Evolutionary conservation across 1,140 invertebrate genomes (phyloP), one percentile per base, ranked within the genome.

Genomic region (Hypothenemus hampei): DNA sequence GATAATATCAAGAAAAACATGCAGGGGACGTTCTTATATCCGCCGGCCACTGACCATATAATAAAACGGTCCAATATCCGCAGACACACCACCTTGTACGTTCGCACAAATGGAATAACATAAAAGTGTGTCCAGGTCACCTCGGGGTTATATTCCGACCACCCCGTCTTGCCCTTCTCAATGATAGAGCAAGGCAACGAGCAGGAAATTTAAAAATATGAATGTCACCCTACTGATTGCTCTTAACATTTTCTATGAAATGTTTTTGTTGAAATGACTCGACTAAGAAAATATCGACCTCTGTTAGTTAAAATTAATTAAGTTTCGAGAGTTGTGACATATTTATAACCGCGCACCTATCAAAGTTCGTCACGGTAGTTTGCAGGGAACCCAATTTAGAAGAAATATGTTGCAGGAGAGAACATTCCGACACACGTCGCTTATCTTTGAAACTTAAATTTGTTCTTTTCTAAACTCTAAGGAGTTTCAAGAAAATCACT

Each of bases 1-100:
- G 51, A 54, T 54, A 54, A 54, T 54, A 54, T 54, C 51, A 41
- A 54, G 51, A 51, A 54, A 54, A 54, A 54, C 51, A 54, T 54
- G 51, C 51, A 54, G 41, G 41, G 44, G 43, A 43, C 37, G 51
- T 36, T 36, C 29, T 46, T 37, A 46, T 46, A 40, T 54, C 51
- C 51, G 51, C 7, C 41, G 51, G 51, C 51, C 51, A 54, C 29
- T 45, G 51, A 33, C 51, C 51, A 45, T 54, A 54, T 54, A 54
- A 54, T 54, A 54, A 54, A 54, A 54, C 22, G 41, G 51, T 46
- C 51, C 51, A 54, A 54, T 54, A 54, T 54, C 51, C 51, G 51
- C 41, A 45, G 41, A 36, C 26, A 45, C 31, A 54, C 51, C 51
- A 54, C 51, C 51, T 54, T 51, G 37, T 51, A 51, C 37, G 37